These are phyloP conservation scores for Leptinotarsa tumamoca DNA, from an alignment of 2,888 invertebrate genomes.

Conservation along the genomic window DNA sequence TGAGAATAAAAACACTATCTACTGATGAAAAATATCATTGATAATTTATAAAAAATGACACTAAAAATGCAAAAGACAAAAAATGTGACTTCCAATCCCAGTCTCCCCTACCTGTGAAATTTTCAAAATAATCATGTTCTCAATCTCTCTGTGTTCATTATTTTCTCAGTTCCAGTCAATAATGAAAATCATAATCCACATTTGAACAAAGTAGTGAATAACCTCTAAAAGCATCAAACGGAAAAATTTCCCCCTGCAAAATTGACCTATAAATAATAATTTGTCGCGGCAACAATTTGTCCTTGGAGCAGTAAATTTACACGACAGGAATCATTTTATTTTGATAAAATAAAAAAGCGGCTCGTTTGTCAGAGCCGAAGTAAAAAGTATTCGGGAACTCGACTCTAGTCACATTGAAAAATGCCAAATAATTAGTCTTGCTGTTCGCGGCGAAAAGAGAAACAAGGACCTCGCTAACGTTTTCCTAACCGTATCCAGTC, in stretches of 20 bases:
- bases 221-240: not conserved
- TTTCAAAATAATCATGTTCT: too few relatives aligned
- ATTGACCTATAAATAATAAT: constrained; percentile 29
- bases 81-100: too few relatives aligned
- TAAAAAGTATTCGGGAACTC: constrained; percentile 53
- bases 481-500: constrained; percentile 45
- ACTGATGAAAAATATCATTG: too few relatives aligned
- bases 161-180: too few relatives aligned
- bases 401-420: constrained; percentile 58
- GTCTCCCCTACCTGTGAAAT: too few relatives aligned
- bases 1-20: too few relatives aligned
- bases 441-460: constrained; percentile 43
- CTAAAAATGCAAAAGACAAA: too few relatives aligned
- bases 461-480: constrained; percentile 30
- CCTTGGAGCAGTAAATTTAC: constrained; percentile 40
- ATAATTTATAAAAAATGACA: too few relatives aligned
- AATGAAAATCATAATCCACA: too few relatives aligned
- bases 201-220: not conserved
- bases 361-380: constrained; percentile 50
- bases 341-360: constrained; percentile 49
- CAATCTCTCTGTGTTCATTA: too few relatives aligned
- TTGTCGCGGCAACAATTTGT: constrained; percentile 40
- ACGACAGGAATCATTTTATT: constrained; percentile 43
- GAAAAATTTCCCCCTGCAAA: not conserved
- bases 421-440: constrained; percentile 62